Base-by-base conservation (phyloP, 2,888 invertebrate species). In the Thelaira solivaga region DNA sequence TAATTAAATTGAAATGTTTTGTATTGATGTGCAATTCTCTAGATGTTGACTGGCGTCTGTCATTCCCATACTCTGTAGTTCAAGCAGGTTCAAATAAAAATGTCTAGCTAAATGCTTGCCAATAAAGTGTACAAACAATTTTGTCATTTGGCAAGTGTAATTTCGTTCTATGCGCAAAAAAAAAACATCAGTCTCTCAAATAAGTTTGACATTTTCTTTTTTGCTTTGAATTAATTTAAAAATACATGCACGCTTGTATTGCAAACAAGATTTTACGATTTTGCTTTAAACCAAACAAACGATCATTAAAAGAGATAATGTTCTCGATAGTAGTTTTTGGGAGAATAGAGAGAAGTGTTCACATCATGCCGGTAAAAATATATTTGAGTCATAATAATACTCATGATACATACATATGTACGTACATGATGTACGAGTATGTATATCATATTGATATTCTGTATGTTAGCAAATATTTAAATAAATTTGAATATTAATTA, bases 331-430 rank as follows among this genome's bases (percentile, higher is more conserved):
- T 11, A 2, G n/a, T n/a, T 43, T 55, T 45, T 45, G 3, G 49
- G 20, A 39, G n/a, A n/a, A n/a, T n/a, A 47, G 31, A 41, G 24
- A 10, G 16, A 49, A 26, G 2, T 7, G 26, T 26, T 47, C 6
- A 49, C 43, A 45, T 7, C 36, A 39, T 31, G 65, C 73, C 65
- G 73, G 73, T 13, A 65, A 47, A 39, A 47, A 24, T 39, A 36
- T 16, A 18, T 34, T 39, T 51, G 24, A 39, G 39, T 49, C 64
- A 39, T 51, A 10, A n/a, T n/a, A n/a, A n/a, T n/a, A n/a, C n/a
- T n/a, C n/a, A n/a, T n/a, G n/a, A n/a, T n/a, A n/a, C n/a, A n/a
- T n/a, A n/a, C n/a, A n/a, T n/a, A n/a, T n/a, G n/a, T n/a, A n/a
- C n/a, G n/a, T n/a, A n/a, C n/a, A n/a, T n/a, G n/a, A n/a, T n/a